Percentiles rank a stretch among this genome's conserved stretches.
Conservation (phyloP, 2,113 vertebrate genomes). For the Brienomyrus longianalis region DNA sequence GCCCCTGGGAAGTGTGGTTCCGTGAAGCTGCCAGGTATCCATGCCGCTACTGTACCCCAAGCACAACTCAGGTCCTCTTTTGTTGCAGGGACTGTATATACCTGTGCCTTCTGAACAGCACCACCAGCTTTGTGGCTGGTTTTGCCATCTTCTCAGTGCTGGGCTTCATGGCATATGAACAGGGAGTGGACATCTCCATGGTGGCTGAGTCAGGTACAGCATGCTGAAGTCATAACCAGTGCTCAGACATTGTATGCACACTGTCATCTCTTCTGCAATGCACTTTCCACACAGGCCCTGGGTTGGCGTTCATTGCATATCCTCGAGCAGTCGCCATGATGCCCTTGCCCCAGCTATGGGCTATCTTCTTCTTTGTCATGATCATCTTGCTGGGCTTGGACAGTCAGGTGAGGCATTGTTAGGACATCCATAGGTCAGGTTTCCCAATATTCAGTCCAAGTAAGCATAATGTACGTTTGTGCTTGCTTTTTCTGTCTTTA, state of each 20-base stretch:
- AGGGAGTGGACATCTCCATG: slow-evolving; percentile 70
- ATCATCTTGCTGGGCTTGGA: slow-evolving; percentile 66
- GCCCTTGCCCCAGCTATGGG: slow-evolving; percentile 67
- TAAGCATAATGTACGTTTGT: background rate
- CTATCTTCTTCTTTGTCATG: slow-evolving; percentile 66
- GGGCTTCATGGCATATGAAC: slow-evolving; percentile 81
- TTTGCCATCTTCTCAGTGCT: slow-evolving; percentile 90
- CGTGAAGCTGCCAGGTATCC: background rate
- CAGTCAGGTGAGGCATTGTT: slow-evolving; percentile 51
- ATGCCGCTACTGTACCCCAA: background rate
- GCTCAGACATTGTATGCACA: background rate
- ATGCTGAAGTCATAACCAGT: background rate
- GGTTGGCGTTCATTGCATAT: slow-evolving; percentile 66
- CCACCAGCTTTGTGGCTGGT: slow-evolving; percentile 84
- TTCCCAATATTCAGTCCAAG: background rate
- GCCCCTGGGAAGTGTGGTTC: background rate
- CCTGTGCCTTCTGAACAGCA: slow-evolving; percentile 85
- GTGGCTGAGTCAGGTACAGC: slow-evolving; percentile 78
- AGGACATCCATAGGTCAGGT: background rate
- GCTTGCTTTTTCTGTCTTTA: background rate
- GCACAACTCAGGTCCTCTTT: background rate
- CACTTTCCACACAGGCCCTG: slow-evolving; percentile 52
- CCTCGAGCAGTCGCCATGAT: slow-evolving; percentile 69
- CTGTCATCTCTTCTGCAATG: background rate
- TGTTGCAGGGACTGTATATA: slow-evolving; percentile 76